Conservation (phyloP, 1,140 invertebrate genomes). For the Dendrolimus punctatus region DNA sequence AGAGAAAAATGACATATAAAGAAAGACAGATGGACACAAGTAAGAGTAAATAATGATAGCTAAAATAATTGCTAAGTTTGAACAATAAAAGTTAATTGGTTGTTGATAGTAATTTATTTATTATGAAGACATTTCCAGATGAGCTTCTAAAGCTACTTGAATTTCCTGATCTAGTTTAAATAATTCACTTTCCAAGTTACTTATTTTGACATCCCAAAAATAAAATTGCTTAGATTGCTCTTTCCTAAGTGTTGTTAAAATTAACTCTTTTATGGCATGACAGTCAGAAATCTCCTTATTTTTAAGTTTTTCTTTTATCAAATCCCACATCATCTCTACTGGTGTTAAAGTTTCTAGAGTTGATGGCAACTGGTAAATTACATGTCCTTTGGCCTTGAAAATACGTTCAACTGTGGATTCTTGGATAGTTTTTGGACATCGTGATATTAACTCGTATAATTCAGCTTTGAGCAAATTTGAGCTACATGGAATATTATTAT, state of each 20-base stretch:
- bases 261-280: too few relatives aligned
- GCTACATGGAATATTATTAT: slow-evolving; percentile 27
- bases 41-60: too few relatives aligned
- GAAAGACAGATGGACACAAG: too few relatives aligned
- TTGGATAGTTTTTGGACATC: slow-evolving; percentile 12
- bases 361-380: slow-evolving; percentile 27
- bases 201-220: not conserved
- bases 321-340: slow-evolving; percentile 1
- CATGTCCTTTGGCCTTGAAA: slow-evolving; percentile 29
- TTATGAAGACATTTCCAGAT: not conserved
- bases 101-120: not conserved
- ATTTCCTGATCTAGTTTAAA: slow-evolving; percentile 12
- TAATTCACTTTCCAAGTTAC: slow-evolving; percentile 14
- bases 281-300: too few relatives aligned
- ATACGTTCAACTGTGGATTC: slow-evolving; percentile 22
- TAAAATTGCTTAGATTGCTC: not conserved
- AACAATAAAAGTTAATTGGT: too few relatives aligned
- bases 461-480: slow-evolving; percentile 26
- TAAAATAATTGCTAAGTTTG: too few relatives aligned
- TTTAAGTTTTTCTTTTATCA: too few relatives aligned
- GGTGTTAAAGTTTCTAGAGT: slow-evolving; percentile 22
- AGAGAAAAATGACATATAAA: too few relatives aligned
- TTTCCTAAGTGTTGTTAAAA: not conserved
- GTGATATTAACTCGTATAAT: slow-evolving; percentile 31
- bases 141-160: slow-evolving; percentile 8